These are phyloP conservation scores for Hetaerina titia DNA, from an alignment of 2,888 invertebrate genomes.

Conservation along the genomic window DNA sequence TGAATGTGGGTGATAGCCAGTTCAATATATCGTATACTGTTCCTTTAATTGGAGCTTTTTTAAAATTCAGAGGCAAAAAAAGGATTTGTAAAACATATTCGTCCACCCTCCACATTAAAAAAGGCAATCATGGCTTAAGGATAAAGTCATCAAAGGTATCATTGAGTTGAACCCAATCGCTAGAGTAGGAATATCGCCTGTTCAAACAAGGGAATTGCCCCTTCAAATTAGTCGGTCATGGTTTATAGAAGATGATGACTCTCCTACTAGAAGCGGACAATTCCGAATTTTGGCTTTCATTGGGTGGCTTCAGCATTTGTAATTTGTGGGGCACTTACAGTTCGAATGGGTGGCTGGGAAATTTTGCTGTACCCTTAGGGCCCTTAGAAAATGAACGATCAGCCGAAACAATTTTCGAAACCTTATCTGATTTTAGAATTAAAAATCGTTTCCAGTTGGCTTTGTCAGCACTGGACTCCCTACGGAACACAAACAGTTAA, in stretches of 20 bases:
- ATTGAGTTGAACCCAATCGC: background rate
- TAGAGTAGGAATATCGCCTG: background rate
- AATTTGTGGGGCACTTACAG: background rate
- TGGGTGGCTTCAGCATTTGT: slow-evolving; percentile 9
- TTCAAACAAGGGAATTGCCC: background rate
- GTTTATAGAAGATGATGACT: background rate
- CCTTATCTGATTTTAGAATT: background rate
- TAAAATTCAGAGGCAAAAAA: background rate
- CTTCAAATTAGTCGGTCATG: background rate
- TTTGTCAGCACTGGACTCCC: too few species aligned
- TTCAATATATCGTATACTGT: background rate
- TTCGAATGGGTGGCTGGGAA: too few species aligned
- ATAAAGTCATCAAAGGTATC: background rate
- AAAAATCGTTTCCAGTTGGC: too few species aligned
- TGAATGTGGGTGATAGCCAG: too few species aligned
- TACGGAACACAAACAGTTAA: too few species aligned
- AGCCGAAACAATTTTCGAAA: background rate
- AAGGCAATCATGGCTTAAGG: background rate
- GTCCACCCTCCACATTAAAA: background rate
- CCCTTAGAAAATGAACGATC: background rate
- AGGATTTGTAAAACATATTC: background rate
- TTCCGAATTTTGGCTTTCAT: slow-evolving; percentile 7
- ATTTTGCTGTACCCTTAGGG: background rate
- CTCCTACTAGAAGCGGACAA: background rate
- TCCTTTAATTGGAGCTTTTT: background rate